Percentiles rank a stretch among this genome's conserved stretches.
Conservation (phyloP, 2,113 vertebrate genomes). For the Phalacrocorax carbo region DNA sequence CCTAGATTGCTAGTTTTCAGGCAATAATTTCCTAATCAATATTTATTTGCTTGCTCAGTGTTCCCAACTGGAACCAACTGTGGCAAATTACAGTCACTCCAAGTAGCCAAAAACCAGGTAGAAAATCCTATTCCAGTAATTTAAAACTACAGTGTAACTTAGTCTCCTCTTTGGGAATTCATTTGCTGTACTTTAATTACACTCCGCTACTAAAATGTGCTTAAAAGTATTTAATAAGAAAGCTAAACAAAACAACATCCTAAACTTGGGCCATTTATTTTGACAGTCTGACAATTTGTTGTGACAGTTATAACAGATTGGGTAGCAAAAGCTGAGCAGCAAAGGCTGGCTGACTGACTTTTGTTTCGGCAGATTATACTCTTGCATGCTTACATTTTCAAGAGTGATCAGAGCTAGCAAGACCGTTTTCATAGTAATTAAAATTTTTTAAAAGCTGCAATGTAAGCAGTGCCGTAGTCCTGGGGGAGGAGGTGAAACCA, state of each 20-base stretch:
- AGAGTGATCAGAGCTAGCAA: neutral
- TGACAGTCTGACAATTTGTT: slow-evolving; percentile 15
- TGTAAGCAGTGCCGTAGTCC: neutral
- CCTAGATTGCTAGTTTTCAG: neutral
- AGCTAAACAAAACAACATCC: neutral
- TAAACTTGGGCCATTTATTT: slow-evolving; percentile 1
- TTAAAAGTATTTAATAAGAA: neutral
- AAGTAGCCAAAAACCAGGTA: neutral
- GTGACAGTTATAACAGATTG: neutral
- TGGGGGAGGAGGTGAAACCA: neutral
- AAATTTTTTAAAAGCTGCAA: neutral
- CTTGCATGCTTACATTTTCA: neutral
- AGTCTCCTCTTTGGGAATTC: neutral
- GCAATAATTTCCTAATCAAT: neutral
- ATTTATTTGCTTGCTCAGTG: neutral
- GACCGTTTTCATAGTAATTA: neutral
- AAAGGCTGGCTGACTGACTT: neutral
- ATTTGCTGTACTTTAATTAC: neutral
- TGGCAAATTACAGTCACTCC: neutral
- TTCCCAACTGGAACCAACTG: neutral
- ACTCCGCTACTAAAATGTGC: neutral
- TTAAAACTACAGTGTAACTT: neutral
- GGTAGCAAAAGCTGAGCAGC: slow-evolving; percentile 18
- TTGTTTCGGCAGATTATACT: neutral
- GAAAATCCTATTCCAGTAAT: neutral